Conservation (phyloP, 2,797 vertebrate genomes). For the Pipistrellus pipistrellus region DNA sequence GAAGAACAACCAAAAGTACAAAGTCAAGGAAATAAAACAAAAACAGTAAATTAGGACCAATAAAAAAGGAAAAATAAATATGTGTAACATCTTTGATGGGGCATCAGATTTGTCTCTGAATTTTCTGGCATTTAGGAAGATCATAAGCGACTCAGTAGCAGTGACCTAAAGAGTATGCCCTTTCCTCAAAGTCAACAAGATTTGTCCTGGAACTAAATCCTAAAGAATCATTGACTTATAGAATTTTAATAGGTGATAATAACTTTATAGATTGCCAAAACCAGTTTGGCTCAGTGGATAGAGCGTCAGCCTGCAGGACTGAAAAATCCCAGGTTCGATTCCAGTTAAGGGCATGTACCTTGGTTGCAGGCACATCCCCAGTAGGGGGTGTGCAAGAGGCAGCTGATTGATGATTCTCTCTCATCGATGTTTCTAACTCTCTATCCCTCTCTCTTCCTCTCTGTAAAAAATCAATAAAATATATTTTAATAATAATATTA, state of each 20-base stretch:
- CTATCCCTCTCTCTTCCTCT: too few species aligned
- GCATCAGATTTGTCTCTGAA: background rate
- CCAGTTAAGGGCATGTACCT: too few species aligned
- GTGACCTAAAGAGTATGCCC: background rate
- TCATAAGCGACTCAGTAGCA: background rate
- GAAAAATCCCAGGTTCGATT: too few species aligned
- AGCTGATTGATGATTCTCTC: too few species aligned
- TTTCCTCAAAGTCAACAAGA: background rate
- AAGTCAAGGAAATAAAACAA: background rate
- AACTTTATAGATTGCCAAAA: background rate
- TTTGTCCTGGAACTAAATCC: slow-evolving; percentile 8
- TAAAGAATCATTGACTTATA: slow-evolving; percentile 23
- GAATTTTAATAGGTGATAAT: background rate
- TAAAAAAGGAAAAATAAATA: slow-evolving; percentile 14
- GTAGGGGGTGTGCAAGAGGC: too few species aligned
- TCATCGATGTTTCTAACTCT: too few species aligned
- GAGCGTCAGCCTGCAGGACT: too few species aligned
- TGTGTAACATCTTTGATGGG: background rate
- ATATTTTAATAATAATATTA: slow-evolving; percentile 43
- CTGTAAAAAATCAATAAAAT: too few species aligned
- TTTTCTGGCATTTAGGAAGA: background rate
- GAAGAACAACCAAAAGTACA: background rate
- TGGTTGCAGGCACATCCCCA: too few species aligned
- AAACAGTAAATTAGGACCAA: slow-evolving; percentile 34
- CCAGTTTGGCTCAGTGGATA: too few species aligned